Percentiles rank a stretch among this genome's conserved stretches.
Conservation (phyloP, 1,140 invertebrate species). For the Pomacea maculata region DNA sequence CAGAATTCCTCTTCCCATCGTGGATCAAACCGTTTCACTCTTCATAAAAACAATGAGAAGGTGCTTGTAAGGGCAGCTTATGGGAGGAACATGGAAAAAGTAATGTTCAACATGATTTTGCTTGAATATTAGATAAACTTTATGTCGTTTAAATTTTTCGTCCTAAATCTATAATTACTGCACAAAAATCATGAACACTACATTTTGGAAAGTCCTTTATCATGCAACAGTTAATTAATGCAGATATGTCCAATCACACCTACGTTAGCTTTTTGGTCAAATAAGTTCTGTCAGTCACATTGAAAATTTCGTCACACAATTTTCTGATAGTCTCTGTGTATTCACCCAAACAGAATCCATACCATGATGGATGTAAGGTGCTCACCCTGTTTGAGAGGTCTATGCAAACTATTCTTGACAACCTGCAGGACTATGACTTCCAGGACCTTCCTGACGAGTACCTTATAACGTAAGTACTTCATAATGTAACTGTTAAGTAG, state of each 20-base stretch:
- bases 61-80: slow-evolving; percentile 43
- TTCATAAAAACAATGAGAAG: slow-evolving; percentile 30
- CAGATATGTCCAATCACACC: not conserved
- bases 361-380: slow-evolving; percentile 39
- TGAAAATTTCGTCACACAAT: not conserved
- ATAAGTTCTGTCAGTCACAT: not conserved
- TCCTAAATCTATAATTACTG: not conserved
- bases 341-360: slow-evolving; percentile 38
- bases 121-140: too few relatives aligned
- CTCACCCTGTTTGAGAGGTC: slow-evolving; percentile 35
- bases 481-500: not conserved
- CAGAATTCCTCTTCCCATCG: slow-evolving; percentile 36
- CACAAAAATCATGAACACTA: not conserved
- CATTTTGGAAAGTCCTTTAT: not conserved
- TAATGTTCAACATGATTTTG: slow-evolving; percentile 6
- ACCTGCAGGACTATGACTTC: slow-evolving; percentile 46
- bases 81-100: slow-evolving; percentile 47
- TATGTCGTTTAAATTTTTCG: not conserved
- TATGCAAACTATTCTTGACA: slow-evolving; percentile 34
- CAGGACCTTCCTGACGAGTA: slow-evolving; percentile 52
- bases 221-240: not conserved
- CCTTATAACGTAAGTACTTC: slow-evolving; percentile 39
- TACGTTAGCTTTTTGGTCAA: not conserved
- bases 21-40: slow-evolving; percentile 39
- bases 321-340: not conserved